These are phyloP conservation scores for Drosophila sturtevanti DNA, from an alignment of 1,140 invertebrate genomes.

Conservation along the genomic window DNA sequence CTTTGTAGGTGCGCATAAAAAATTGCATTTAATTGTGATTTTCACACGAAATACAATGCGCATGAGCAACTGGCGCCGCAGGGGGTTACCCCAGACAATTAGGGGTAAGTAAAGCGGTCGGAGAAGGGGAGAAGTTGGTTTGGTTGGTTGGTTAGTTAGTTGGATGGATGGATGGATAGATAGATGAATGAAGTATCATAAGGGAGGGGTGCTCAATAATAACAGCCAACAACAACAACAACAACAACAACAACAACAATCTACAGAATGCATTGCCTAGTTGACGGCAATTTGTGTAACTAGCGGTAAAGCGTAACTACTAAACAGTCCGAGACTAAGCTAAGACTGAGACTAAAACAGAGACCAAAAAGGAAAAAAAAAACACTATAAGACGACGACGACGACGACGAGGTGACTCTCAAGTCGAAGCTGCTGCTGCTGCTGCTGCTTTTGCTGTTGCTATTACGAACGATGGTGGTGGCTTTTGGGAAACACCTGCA, in stretches of 20 bases:
- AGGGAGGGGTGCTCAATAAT: too few relatives aligned
- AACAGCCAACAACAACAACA: too few relatives aligned
- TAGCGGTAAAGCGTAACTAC: conserved; percentile 79
- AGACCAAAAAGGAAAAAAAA: conserved; percentile 10
- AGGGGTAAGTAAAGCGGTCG: neutral
- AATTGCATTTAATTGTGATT: conserved; percentile 82
- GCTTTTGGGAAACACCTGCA: conserved; percentile 82
- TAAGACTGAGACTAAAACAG: neutral
- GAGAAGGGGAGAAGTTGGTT: neutral
- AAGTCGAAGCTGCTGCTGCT: conserved; percentile 14
- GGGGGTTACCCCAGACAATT: neutral
- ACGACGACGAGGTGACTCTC: neutral
- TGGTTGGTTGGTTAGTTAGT: too few relatives aligned
- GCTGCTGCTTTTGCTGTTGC: neutral
- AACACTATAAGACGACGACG: neutral
- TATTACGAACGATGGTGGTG: conserved; percentile 56
- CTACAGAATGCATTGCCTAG: conserved; percentile 5
- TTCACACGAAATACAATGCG: conserved; percentile 81
- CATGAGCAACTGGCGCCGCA: conserved; percentile 63
- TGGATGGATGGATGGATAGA: too few relatives aligned
- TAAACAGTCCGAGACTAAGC: conserved; percentile 61
- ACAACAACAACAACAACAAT: neutral
- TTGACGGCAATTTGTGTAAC: conserved; percentile 74
- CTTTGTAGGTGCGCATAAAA: conserved; percentile 74
- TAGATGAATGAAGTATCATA: too few relatives aligned